Conservation (phyloP, 2,797 vertebrate species). For the Oreortyx pictus region DNA sequence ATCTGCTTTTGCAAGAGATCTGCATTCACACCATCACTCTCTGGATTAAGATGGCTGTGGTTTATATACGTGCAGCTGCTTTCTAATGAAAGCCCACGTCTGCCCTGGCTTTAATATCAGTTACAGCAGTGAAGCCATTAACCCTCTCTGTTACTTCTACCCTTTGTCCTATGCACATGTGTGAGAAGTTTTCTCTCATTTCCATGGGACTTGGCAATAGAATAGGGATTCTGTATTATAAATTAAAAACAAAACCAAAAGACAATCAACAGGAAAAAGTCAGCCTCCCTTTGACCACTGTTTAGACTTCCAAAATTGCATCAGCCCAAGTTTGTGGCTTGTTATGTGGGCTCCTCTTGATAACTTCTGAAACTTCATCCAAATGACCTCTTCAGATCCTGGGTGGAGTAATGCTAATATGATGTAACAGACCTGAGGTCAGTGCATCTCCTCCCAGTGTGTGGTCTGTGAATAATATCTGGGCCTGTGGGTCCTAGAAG, state of each 20-base stretch:
- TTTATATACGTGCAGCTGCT: slow-evolving; percentile 62
- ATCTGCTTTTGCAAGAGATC: slow-evolving; percentile 12
- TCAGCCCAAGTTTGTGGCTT: slow-evolving; percentile 7
- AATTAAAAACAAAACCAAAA: background rate
- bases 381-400: slow-evolving; percentile 56
- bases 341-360: slow-evolving; percentile 39
- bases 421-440: slow-evolving; percentile 72
- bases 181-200: background rate
- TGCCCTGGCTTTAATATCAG: slow-evolving; percentile 37
- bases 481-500: slow-evolving; percentile 52
- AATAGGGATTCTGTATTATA: background rate
- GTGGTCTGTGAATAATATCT: slow-evolving; percentile 69
- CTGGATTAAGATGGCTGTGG: slow-evolving; percentile 38
- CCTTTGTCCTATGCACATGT: background rate
- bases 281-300: background rate
- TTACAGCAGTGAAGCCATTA: slow-evolving; percentile 34
- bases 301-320: slow-evolving; percentile 27
- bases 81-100: slow-evolving; percentile 61
- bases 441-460: slow-evolving; percentile 69
- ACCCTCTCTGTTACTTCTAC: background rate
- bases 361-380: slow-evolving; percentile 57
- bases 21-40: slow-evolving; percentile 7
- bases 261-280: background rate
- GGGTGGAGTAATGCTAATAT: slow-evolving; percentile 63
- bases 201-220: background rate